Evolutionary conservation across 2,888 invertebrate species (phyloP).

Genomic region (Conchocele bisecta): DNA sequence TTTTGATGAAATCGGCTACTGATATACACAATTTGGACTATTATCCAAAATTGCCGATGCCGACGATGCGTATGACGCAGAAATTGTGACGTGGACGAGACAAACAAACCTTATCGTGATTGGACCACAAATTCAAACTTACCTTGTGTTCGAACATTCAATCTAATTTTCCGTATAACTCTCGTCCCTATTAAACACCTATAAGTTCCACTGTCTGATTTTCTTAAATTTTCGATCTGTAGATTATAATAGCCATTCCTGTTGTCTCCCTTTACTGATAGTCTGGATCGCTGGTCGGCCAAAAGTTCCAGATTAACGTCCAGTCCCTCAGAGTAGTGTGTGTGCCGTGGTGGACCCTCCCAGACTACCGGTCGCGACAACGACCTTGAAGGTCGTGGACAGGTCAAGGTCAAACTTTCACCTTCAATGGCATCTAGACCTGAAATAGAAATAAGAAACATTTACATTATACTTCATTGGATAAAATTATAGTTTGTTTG

Average conservation of each 20-base stretch:
- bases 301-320: constrained; percentile 45
- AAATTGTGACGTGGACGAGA: too few species aligned
- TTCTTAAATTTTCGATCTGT: constrained; percentile 31
- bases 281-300: constrained; percentile 46
- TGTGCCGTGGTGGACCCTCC: constrained; percentile 45
- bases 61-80: too few species aligned
- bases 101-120: too few species aligned
- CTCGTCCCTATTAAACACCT: constrained; percentile 48
- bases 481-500: too few species aligned
- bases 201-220: constrained; percentile 54
- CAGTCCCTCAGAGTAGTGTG: constrained; percentile 39
- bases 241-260: constrained; percentile 55
- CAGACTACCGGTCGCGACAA: constrained; percentile 42
- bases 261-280: constrained; percentile 53
- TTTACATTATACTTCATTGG: too few species aligned
- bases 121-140: too few species aligned
- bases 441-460: constrained; percentile 29
- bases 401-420: constrained; percentile 55
- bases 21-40: too few species aligned
- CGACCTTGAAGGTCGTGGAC: constrained; percentile 47
- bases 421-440: constrained; percentile 54
- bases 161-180: constrained; percentile 35
- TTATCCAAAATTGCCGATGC: too few species aligned
- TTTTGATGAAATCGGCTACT: too few species aligned
- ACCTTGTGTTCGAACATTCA: constrained; percentile 54